Evolutionary conservation across 2,888 invertebrate genomes (phyloP).

Genomic region (Camptogramma bilineatum): DNA sequence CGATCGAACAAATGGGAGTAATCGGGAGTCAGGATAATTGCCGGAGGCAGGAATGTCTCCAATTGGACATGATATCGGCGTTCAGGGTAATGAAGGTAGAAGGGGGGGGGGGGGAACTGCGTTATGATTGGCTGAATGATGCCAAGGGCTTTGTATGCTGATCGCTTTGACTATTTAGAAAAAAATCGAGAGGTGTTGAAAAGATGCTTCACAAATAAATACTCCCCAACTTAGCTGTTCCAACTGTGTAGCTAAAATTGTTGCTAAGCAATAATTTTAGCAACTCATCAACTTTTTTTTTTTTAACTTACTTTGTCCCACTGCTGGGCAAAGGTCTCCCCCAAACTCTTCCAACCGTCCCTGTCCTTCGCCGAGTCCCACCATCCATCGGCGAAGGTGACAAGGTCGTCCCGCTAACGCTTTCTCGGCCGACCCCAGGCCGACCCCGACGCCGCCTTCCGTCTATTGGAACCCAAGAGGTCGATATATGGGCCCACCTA

Average conservation of each 20-base stretch:
- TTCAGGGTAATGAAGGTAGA: constrained; percentile 28
- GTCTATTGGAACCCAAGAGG: no score
- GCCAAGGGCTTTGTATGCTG: constrained; percentile 27
- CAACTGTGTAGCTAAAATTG: no score
- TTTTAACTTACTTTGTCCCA: no score
- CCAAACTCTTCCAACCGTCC: no score
- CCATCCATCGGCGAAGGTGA: no score
- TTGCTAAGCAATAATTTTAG: background rate
- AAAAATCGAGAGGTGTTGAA: background rate
- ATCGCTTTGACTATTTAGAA: constrained; percentile 16
- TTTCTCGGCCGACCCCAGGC: no score
- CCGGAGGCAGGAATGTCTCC: constrained; percentile 38
- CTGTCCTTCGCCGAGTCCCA: no score
- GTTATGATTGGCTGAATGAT: constrained; percentile 27
- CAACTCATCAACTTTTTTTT: no score
- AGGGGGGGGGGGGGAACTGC: constrained; percentile 26
- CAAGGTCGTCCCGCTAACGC: no score
- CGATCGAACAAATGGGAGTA: constrained; percentile 34
- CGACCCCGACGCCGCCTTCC: no score
- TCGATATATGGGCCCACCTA: no score
- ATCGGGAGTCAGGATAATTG: constrained; percentile 41
- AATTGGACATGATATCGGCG: constrained; percentile 37
- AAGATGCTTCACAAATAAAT: background rate
- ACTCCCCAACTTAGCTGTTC: background rate
- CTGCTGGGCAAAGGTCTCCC: no score